These are phyloP conservation scores for Pristionchus japonicus DNA, from an alignment of 2,888 invertebrate genomes.

Conservation along the genomic window DNA sequence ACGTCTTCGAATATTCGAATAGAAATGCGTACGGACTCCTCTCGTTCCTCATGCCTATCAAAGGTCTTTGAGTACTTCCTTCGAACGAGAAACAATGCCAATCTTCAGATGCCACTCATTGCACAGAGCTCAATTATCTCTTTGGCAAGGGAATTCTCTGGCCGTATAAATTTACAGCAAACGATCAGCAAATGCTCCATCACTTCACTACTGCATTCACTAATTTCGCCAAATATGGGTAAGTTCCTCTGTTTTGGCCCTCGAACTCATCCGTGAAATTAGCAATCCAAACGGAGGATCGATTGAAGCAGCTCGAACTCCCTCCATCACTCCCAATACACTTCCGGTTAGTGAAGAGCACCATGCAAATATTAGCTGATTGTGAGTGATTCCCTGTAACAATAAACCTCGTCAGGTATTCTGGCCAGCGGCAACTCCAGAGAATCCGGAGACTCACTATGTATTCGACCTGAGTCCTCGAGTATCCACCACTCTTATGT, in stretches of 20 bases:
- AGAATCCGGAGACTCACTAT: slow-evolving; percentile 39
- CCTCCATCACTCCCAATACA: slow-evolving; percentile 29
- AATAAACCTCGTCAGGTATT: neutral
- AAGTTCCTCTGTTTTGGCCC: neutral
- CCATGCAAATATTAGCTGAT: neutral
- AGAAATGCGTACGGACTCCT: slow-evolving; percentile 19
- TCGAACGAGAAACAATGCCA: neutral
- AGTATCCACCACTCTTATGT: slow-evolving; percentile 35
- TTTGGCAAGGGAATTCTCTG: slow-evolving; percentile 44
- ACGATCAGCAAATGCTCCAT: slow-evolving; percentile 39
- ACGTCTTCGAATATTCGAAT: slow-evolving; percentile 44
- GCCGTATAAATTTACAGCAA: slow-evolving; percentile 34
- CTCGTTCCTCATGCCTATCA: slow-evolving; percentile 23
- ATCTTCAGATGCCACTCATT: slow-evolving; percentile 43
- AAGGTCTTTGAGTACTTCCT: neutral
- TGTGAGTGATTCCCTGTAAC: too few relatives aligned
- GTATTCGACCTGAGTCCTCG: slow-evolving; percentile 33
- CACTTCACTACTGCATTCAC: slow-evolving; percentile 38
- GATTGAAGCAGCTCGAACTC: neutral
- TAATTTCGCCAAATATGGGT: slow-evolving; percentile 49
- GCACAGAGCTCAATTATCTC: slow-evolving; percentile 43
- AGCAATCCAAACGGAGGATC: slow-evolving; percentile 42
- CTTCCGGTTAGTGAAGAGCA: neutral
- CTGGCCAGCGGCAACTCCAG: slow-evolving; percentile 20
- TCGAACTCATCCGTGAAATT: neutral